A percentile compares a stretch with the other conserved stretches of the same genome.
Evolutionary conservation across 2,113 vertebrate species (phyloP).

Genomic region (Orthochromis indermauri): DNA sequence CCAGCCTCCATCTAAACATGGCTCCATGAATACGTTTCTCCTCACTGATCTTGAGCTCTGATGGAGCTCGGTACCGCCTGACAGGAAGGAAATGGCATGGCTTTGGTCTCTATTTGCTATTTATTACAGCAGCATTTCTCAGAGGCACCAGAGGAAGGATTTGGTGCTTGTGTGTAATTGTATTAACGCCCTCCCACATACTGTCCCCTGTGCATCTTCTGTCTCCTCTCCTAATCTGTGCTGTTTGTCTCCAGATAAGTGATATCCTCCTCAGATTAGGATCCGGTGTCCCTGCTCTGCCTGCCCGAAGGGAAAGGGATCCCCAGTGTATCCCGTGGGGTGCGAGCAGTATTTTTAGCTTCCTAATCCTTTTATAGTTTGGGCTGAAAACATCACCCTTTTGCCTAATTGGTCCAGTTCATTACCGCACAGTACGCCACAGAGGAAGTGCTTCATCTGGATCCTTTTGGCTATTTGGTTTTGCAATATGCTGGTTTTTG

Average conservation of each 20-base stretch:
- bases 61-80: not conserved
- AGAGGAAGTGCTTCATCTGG: not conserved
- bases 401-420: constrained; percentile 36
- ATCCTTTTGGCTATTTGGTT: not conserved
- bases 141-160: constrained; percentile 52
- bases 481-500: not conserved
- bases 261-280: constrained; percentile 69
- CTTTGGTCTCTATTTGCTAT: constrained; percentile 58
- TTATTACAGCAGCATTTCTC: constrained; percentile 53
- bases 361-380: constrained; percentile 60
- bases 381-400: not conserved
- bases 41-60: not conserved
- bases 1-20: not conserved
- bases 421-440: not conserved
- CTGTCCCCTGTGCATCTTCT: constrained; percentile 67
- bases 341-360: constrained; percentile 64
- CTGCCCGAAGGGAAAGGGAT: constrained; percentile 49
- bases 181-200: constrained; percentile 71
- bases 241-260: constrained; percentile 74
- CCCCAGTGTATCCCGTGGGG: constrained; percentile 34
- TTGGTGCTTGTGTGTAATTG: constrained; percentile 71
- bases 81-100: constrained; percentile 48
- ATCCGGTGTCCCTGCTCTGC: constrained; percentile 55
- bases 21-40: not conserved
- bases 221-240: constrained; percentile 73